Percentiles rank a stretch among this genome's conserved stretches.
Conservation (phyloP, 2,888 invertebrate species). For the Oligia latruncula region DNA sequence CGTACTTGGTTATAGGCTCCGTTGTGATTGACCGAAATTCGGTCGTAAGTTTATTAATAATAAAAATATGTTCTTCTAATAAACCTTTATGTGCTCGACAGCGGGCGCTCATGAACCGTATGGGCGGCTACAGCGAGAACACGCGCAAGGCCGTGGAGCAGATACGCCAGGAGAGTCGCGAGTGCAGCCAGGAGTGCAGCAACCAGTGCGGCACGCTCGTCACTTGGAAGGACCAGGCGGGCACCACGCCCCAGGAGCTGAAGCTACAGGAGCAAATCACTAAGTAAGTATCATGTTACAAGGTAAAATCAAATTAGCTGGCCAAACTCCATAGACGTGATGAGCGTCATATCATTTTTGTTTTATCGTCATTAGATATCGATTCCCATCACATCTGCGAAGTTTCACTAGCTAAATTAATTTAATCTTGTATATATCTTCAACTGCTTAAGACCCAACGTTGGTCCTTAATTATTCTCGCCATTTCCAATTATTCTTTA, state of each 20-base stretch:
- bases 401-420: neutral
- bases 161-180: conserved; percentile 68
- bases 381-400: neutral
- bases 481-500: no score
- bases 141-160: conserved; percentile 73
- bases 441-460: no score
- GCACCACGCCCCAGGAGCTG: conserved; percentile 52
- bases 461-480: neutral
- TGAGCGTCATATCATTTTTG: neutral
- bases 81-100: neutral
- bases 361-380: no score
- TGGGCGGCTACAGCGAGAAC: conserved; percentile 76
- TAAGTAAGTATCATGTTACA: conserved; percentile 69
- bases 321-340: neutral
- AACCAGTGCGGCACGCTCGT: conserved; percentile 68
- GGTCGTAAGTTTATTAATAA: neutral
- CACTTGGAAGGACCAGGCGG: conserved; percentile 63
- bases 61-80: neutral
- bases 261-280: conserved; percentile 76
- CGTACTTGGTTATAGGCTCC: neutral
- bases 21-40: neutral
- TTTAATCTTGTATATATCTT: neutral
- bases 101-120: conserved; percentile 73
- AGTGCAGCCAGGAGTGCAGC: conserved; percentile 11
- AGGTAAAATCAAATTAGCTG: neutral